A percentile compares a stretch with the other conserved stretches of the same genome.
Conservation (phyloP, 2,888 invertebrate genomes). For the Eupithecia pulchellata region DNA sequence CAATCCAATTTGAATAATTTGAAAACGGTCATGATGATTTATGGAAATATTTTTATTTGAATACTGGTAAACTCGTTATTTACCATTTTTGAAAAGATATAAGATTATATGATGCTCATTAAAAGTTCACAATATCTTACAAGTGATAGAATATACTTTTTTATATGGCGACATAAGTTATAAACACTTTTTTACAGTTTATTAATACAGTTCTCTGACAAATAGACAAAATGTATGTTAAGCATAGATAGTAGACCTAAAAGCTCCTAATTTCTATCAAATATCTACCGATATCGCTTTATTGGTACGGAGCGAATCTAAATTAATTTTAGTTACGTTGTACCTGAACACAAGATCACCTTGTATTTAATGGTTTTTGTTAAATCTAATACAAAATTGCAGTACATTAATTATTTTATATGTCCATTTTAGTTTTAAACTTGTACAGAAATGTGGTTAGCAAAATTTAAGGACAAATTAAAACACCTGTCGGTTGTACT, state of each 20-base stretch:
- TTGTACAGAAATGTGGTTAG: conserved; percentile 6
- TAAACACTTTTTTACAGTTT: no score
- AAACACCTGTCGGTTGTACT: background rate
- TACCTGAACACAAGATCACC: background rate
- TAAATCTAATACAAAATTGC: background rate
- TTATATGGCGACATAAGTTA: no score
- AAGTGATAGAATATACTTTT: no score
- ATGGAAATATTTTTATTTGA: background rate
- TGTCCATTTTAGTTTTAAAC: conserved; percentile 3
- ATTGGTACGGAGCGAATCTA: no score
- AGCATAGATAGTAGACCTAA: no score
- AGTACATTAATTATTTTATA: background rate
- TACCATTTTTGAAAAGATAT: background rate
- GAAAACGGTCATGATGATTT: conserved; percentile 12
- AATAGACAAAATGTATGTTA: no score
- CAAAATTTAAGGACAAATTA: background rate
- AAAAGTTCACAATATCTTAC: no score
- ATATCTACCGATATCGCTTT: no score
- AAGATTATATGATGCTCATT: background rate
- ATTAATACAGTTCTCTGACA: no score
- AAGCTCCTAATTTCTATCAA: no score
- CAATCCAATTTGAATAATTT: conserved; percentile 28
- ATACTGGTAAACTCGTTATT: background rate
- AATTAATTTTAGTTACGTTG: background rate
- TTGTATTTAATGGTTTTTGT: background rate